Base-by-base conservation (phyloP, 2,113 vertebrate species). In the Malurus elegans region DNA sequence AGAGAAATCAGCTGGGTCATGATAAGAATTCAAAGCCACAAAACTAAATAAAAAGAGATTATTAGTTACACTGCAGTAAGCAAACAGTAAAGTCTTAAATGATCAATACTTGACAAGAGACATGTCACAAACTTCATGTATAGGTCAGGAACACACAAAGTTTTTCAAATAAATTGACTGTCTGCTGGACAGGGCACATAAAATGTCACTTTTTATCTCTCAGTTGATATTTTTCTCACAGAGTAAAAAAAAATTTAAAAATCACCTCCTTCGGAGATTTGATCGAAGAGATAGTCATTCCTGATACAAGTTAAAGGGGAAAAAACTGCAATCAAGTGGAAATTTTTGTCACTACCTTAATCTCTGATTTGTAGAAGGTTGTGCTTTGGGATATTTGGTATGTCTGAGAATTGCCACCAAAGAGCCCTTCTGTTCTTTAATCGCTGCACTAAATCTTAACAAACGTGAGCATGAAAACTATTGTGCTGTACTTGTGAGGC, bases 401-500 rank as follows among this genome's bases (percentile, higher is more conserved):
- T 97, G 96, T 98, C 96, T 98, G 96, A 98, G 96, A 95, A 94
- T 96, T 98, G 98, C 97, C 97, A 98, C 97, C 98, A 98, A 98
- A 98, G 97, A 98, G 91, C 95, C 95, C 96, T 98, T 98, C 98
- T 97, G 96, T 97, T 98, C 97, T 98, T 97, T 98, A 98, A 98
- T 97, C 96, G 95, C 86, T 93, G 89, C 95, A 97, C 95, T 98
- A 98, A 98, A 98, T 98, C 98, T 98, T 98, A 97, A 97, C 96
- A 98, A 98, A 98, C 97, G 97, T 98, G 98, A 98, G 96, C 97
- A 98, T 97, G 97, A 97, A 98, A 98, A 98, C 98, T 97, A 98
- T 98, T 98, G 98, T 98, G 97, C 95, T 91, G 81, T 95, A 95
- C 97, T 98, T 97, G 96, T 95, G 94, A 97, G 96, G 85, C 96